Base-by-base conservation (phyloP, 53 echinoderm and acorn worm genomes). In the Holothuria leucospilota region DNA sequence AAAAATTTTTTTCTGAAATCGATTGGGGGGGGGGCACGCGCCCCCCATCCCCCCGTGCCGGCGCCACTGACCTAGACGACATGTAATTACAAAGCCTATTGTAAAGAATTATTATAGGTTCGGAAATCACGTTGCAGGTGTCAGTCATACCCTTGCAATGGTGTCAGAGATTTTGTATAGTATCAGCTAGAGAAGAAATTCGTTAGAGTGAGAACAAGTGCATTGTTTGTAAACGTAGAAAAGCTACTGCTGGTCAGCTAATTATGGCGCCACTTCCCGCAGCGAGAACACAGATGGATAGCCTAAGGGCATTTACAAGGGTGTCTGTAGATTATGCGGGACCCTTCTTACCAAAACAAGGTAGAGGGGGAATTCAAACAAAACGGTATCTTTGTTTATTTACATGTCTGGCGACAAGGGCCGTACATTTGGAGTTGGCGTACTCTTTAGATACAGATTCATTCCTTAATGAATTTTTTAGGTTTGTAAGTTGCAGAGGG, bases 401-500 rank as follows among this genome's bases (percentile, higher is more conserved):
- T n/a, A n/a, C n/a, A n/a, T 78, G 59, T 26, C 56, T 78, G 21
- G 78, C 78, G 8, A 78, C 78, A 26, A 23, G 78, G 29, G 78
- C 78, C n/a, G 78, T 78, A 9, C 78, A 78, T 78, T 53, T 78
- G 16, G 14, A 78, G 53, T 25, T 24, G n/a, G n/a, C n/a, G n/a
- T n/a, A n/a, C n/a, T n/a, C n/a, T n/a, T n/a, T n/a, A n/a, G n/a
- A n/a, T n/a, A 77, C 77, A 2, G n/a, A 77, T 52, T 25, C 77
- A n/a, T 77, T 77, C 28, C 5, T 42, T 9, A 42, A 42, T 42
- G 42, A n/a, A 5, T 68, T 85, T 68, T 85, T 68, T 56, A 85
- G 69, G 42, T 84, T 84, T 84, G 21, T 20, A 6, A 85, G 69
- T 66, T 46, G 69, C n/a, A 64, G 85, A 51, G 69, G 72, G 23